These are phyloP conservation scores for Apeira syringaria DNA, from an alignment of 2,888 invertebrate genomes.

Conservation along the genomic window DNA sequence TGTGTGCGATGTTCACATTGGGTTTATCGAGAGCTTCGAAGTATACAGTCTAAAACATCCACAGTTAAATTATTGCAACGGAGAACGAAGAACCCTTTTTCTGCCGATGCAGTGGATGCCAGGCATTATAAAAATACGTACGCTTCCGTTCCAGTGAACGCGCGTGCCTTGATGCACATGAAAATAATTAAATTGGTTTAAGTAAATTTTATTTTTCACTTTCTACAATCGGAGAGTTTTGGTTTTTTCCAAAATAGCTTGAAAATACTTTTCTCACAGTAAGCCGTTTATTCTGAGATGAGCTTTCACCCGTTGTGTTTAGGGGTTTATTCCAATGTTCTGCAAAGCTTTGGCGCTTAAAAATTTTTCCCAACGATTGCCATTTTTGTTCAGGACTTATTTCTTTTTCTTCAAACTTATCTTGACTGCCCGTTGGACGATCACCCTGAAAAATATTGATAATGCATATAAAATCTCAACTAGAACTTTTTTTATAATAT, in stretches of 20 bases:
- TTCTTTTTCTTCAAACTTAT: constrained; percentile 64
- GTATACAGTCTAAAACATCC: too few species aligned
- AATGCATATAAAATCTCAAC: neutral
- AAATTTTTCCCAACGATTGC: constrained; percentile 77
- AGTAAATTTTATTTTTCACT: constrained; percentile 46
- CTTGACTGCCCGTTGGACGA: constrained; percentile 59
- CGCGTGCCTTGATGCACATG: too few species aligned
- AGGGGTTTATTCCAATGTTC: constrained; percentile 63
- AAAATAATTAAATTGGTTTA: too few species aligned
- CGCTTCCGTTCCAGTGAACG: too few species aligned
- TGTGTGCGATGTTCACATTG: too few species aligned
- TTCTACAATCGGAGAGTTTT: constrained; percentile 45
- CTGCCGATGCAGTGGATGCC: too few species aligned
- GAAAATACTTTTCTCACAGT: constrained; percentile 71
- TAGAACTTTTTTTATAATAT: too few species aligned
- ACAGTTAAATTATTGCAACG: too few species aligned
- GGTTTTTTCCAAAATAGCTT: constrained; percentile 70
- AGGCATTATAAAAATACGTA: too few species aligned
- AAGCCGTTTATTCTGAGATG: constrained; percentile 61
- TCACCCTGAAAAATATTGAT: constrained; percentile 59
- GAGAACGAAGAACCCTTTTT: too few species aligned
- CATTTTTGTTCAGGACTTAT: constrained; percentile 72
- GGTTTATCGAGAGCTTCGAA: too few species aligned
- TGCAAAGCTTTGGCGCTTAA: constrained; percentile 69
- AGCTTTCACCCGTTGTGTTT: constrained; percentile 58